Evolutionary conservation across 2,888 invertebrate genomes (phyloP).

Genomic region (Xestia xanthographa): DNA sequence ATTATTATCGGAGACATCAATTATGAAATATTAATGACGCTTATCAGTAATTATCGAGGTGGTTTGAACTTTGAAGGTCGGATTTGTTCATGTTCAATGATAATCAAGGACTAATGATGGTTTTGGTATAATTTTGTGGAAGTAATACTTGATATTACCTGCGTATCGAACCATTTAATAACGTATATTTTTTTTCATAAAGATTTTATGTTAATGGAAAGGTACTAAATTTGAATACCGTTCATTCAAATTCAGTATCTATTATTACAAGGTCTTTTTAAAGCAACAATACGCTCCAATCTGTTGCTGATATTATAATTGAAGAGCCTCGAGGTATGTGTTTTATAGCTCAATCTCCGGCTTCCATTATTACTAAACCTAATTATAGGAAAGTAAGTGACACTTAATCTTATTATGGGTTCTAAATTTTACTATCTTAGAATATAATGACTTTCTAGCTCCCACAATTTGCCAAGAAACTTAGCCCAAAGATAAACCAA

Average conservation of each 20-base stretch:
- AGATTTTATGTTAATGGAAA: background rate
- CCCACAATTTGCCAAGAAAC: background rate
- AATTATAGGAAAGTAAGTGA: background rate
- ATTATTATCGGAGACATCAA: constrained; percentile 36
- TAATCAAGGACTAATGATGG: constrained; percentile 21
- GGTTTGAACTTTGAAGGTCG: constrained; percentile 31
- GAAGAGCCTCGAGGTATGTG: background rate
- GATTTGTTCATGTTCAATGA: constrained; percentile 22
- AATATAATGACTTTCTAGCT: background rate
- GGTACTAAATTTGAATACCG: constrained; percentile 5
- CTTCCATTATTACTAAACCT: background rate
- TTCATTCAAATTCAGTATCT: constrained; percentile 21
- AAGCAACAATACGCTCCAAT: background rate
- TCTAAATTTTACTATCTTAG: background rate
- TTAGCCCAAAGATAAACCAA: constrained; percentile 21
- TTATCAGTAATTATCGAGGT: constrained; percentile 29
- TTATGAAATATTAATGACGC: constrained; percentile 40
- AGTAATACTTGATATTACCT: background rate
- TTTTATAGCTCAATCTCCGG: background rate
- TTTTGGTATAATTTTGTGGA: constrained; percentile 21
- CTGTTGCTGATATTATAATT: background rate
- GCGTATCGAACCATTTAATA: background rate
- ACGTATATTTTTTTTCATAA: background rate
- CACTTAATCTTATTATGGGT: background rate
- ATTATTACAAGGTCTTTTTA: constrained; percentile 7